Evolutionary conservation across 2,888 invertebrate species (phyloP).

Genomic region (Eupithecia insigniata): DNA sequence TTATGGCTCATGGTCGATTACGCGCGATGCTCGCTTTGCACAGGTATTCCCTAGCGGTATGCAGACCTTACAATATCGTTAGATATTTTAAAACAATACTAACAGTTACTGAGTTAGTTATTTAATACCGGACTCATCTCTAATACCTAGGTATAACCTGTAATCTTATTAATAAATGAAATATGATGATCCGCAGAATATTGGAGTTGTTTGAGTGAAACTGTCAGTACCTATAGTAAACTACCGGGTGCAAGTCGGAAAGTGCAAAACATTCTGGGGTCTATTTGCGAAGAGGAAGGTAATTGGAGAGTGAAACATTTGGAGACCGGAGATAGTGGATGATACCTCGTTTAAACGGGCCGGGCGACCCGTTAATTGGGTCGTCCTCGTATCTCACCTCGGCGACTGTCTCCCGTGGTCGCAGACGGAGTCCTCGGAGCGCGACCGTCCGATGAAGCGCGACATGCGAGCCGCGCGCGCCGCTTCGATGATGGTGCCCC

Average conservation of each 20-base stretch:
- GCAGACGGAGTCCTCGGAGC: slow-evolving; percentile 93
- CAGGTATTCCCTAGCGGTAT: too few species aligned
- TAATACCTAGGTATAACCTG: too few species aligned
- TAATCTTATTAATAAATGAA: too few species aligned
- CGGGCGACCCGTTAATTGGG: neutral
- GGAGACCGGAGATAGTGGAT: neutral
- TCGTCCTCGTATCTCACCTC: slow-evolving; percentile 54
- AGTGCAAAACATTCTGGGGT: neutral
- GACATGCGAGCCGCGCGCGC: slow-evolving; percentile 93
- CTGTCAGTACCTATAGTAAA: neutral
- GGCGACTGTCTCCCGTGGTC: slow-evolving; percentile 84
- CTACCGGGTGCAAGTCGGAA: neutral
- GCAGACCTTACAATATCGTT: too few species aligned
- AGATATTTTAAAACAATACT: too few species aligned
- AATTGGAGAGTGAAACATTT: neutral
- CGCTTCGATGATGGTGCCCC: slow-evolving; percentile 94
- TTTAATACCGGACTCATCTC: too few species aligned
- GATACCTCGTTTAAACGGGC: neutral
- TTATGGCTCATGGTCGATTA: too few species aligned
- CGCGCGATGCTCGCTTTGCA: too few species aligned
- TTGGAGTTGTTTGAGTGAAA: too few species aligned
- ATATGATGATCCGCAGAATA: too few species aligned
- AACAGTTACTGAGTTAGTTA: too few species aligned
- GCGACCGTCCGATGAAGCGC: slow-evolving; percentile 89
- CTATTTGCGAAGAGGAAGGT: neutral